Base-by-base conservation (phyloP, 2,888 invertebrate genomes). In the Chironomus tentans region DNA sequence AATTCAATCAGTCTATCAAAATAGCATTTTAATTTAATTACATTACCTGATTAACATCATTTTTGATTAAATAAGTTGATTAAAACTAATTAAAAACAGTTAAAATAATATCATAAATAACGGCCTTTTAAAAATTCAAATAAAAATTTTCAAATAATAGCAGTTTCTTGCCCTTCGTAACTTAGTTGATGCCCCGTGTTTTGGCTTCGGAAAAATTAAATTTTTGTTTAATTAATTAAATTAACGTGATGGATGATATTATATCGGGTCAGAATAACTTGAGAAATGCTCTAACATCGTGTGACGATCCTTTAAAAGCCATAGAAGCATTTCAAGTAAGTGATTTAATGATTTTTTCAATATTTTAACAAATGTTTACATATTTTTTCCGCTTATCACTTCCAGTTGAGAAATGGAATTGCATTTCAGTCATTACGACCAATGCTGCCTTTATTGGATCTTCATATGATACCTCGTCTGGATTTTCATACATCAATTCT, bases 301-400 rank as follows among this genome's bases (percentile, higher is more conserved):
- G 97, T 82, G 95, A 95, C 0, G 97, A 98, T 85, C 98, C 98
- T 12, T 83, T 98, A 56, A 95, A 95, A 85, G 97, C 98, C n/a
- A 98, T 98, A 78, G 97, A 97, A 87, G 97, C 97, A 83, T 98
- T 98, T 86, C 97, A 98, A 86, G 90, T 90, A 82, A 79, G 78
- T 77, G 73, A 73, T 15, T 76, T 28, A 3, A 28, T n/a, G 2
- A 68, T n/a, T 69, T 50, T 13, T 38, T 38, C 38, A 56, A n/a
- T n/a, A 38, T 12, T 73, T 70, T 22, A n/a, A 50, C 12, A n/a
- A 47, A n/a, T 7, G 7, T 38, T 38, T 10, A 7, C 7, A 38
- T 10, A 38, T 38, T 38, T 38, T 38, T 38, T 10, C 10, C 68
- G 18, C 15, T 70, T 47, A 47, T 70, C 24, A 50, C 13, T 74